phyloP scores from a whole-genome alignment of 2,113 vertebrate genomes.

The Peromyscus californicus region DNA sequence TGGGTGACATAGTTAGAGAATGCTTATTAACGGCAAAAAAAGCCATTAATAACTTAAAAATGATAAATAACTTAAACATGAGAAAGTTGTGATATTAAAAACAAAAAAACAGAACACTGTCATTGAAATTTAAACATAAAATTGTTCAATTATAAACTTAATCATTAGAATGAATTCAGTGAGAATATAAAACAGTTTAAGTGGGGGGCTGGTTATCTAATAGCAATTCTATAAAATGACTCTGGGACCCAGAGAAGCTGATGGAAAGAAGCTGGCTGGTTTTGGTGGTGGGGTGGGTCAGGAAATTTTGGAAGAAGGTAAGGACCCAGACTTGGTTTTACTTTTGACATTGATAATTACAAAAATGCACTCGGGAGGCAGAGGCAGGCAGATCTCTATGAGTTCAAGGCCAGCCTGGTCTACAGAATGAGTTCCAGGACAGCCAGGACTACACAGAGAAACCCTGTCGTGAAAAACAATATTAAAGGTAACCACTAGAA shows the following conservation, averaged over 20 bases:
- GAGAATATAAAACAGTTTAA: neutral
- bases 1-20: neutral
- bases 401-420: neutral
- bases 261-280: neutral
- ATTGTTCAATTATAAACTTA: conserved; percentile 8
- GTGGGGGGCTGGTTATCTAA: neutral
- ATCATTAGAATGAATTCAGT: neutral
- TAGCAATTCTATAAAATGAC: neutral
- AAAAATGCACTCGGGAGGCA: neutral
- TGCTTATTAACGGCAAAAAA: neutral
- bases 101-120: neutral
- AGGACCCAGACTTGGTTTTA: neutral
- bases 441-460: neutral
- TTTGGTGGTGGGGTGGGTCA: neutral
- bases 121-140: neutral
- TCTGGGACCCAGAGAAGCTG: neutral
- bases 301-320: neutral
- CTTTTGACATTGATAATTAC: neutral
- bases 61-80: neutral
- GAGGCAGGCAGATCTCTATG: neutral
- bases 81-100: neutral
- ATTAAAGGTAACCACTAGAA: neutral
- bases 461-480: neutral
- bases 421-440: neutral
- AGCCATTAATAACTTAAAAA: neutral